Base-by-base conservation (phyloP, 2,888 invertebrate genomes). In the Timema cristinae region DNA sequence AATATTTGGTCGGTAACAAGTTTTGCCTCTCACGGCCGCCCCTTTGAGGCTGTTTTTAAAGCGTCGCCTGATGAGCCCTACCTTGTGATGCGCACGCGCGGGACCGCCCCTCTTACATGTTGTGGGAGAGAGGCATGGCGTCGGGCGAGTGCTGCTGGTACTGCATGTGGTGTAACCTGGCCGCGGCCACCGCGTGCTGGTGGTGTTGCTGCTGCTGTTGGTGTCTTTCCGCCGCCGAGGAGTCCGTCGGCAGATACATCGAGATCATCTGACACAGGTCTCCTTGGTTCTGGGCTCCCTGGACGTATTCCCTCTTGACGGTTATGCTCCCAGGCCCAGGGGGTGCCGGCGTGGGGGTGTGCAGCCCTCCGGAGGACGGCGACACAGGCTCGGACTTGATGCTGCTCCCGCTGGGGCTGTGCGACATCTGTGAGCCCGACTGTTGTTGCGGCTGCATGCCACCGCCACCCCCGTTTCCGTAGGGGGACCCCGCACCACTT, bases 371-470 rank as follows among this genome's bases (percentile, higher is more conserved):
- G 86, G 92, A 83, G 85, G 86, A 90, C 68, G 94, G 92, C 71
- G 93, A 93, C 78, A 93, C 92, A 50, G 94, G 93, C 83, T 95
- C 94, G 70, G 94, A 94, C 82, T 94, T 94, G 80, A 94, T 92
- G 81, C 93, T 93, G 75, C 92, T 92, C 77, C 93, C 93, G 81
- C 93, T 93, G 69, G 94, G 94, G 79, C 93, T 92, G 83, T 94
- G 93, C 75, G 86, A 86, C 79, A 86, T 84, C 80, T 86, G 86
- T 13, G 90, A 89, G 68, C 89, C 88, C 0, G 89, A 88, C 79
- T 89, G 85, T 68, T 74, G 86, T 85, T 48, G 61, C 85, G 93
- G 69, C 71, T 75, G 73, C 32, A 94, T 93, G 15, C 92, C 92
- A 0, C 86, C 86, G 68, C 86, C 86, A 72, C 86, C 86, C 9